Evolutionary conservation across 2,113 vertebrate species (phyloP), one percentile per base, ranked within the genome.

Genomic region (Cynoglossus semilaevis): DNA sequence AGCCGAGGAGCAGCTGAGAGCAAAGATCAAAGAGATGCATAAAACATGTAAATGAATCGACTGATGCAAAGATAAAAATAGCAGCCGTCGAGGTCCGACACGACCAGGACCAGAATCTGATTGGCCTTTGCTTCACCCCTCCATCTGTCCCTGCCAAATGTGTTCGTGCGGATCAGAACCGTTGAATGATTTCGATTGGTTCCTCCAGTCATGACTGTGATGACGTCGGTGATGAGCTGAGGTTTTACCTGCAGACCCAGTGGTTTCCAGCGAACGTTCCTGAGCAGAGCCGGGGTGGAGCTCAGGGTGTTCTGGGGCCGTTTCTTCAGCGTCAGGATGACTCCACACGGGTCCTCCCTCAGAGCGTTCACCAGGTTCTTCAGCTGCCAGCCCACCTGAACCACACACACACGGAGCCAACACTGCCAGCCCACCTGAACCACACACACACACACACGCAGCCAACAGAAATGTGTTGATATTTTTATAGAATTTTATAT

Each of bases 181-280:
- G 60, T 37, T 19, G 15, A 63, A 19, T 47, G 51, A 63, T 69
- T n/a, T n/a, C n/a, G 22, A 6, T 29, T 29, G 15, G 41, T 9
- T 38, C 37, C 12, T 38, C 2, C 37, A 1, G 3, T 12, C 37
- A 4, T 38, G 3, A 38, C 2, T 29, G 22, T 29, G 22, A 4
- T 29, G 6, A 38, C 2, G 12, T 9, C 37, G 1, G 37, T 38
- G 38, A 41, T 29, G 3, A 4, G 16, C 9, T 44, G 60, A 7
- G 37, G 40, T 71, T 88, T n/a, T 90, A 94, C 93, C 93, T 95
- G 93, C 36, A 95, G 88, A 14, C 92, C 92, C 15, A 94, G 91
- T 1, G 94, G 94, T 74, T 95, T 95, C 93, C 93, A 94, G 76
- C 93, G 90, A 36, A 94, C 92, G 4, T 96, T 95, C 85, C 94